Evolutionary conservation across 2,113 vertebrate species (phyloP), one percentile per base, ranked within the genome.

Genomic region (Gracilinanus agilis): DNA sequence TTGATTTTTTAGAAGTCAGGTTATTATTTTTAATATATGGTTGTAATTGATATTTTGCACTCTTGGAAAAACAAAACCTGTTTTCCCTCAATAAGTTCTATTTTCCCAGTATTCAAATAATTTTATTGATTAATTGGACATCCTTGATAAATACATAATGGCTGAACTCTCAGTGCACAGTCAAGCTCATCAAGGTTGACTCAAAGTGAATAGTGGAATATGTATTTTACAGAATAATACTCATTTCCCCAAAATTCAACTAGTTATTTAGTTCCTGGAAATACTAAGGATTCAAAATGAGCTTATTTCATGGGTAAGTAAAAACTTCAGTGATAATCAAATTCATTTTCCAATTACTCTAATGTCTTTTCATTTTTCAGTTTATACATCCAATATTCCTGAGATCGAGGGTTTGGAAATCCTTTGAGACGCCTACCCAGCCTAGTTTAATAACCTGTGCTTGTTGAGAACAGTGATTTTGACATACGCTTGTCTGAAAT

Each of bases 401-500:
- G 88, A 94, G 90, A 95, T 92, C 75, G 55, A 96, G 92, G 54
- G 89, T 58, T 67, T 96, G 75, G 89, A 92, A 93, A 90, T 54
- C 75, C 91, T 96, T 94, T 90, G 34, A 91, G 11, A n/a, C 44
- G 88, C 53, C 67, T 93, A 88, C 94, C 61, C 9, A 55, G 83
- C 44, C n/a, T 49, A 58, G 55, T 94, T 97, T 96, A 96, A 97
- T 97, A 96, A 96, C 55, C 96, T 96, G 12, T 96, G 49, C 96
- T 96, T 96, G 53, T 93, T 92, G 88, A 93, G 95, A 95, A 95
- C 90, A 93, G 90, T 4, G 55, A 23, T 92, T 89, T 94, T 96
- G 93, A 92, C 94, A 75, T 83, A 91, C 90, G 13, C 53, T 91
- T 95, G 54, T 55, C 53, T 93, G 40, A 25, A 91, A 90, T 96